Evolutionary conservation across 2,113 vertebrate genomes (phyloP).

Genomic region (Spermophilus dauricus): DNA sequence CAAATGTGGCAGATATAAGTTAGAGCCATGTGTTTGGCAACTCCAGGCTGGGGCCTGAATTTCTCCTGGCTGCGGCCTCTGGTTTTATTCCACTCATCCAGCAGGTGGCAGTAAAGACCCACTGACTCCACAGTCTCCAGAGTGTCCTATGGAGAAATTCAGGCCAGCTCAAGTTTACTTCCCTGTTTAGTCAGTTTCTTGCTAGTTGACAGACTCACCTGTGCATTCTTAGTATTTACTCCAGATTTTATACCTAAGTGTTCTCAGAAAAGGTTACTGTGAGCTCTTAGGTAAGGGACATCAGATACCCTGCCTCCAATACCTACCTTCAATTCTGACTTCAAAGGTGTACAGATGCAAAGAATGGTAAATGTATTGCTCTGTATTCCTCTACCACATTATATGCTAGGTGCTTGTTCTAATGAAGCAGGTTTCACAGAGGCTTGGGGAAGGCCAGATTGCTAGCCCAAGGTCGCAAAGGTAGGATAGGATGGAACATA

Average conservation of each 20-base stretch:
- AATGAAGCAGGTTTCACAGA: not conserved
- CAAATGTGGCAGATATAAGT: conserved; percentile 22
- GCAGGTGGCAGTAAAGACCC: conserved; percentile 76
- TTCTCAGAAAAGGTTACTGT: conserved; percentile 34
- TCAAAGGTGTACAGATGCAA: not conserved
- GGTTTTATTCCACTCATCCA: conserved; percentile 12
- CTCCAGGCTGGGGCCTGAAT: not conserved
- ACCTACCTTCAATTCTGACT: not conserved
- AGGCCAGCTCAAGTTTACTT: not conserved
- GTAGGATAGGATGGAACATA: not conserved
- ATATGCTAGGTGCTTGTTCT: not conserved
- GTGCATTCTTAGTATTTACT: conserved; percentile 17
- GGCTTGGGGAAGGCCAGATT: not conserved
- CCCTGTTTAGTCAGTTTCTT: not conserved
- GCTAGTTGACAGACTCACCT: not conserved
- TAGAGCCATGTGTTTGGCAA: conserved; percentile 4
- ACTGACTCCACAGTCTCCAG: not conserved
- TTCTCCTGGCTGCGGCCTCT: not conserved
- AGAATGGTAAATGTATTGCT: not conserved
- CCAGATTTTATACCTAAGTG: not conserved
- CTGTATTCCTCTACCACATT: not conserved
- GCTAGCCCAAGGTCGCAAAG: not conserved
- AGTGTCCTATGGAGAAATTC: rapidly evolving
- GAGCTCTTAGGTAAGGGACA: not conserved
- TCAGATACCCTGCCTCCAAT: not conserved